Base-by-base conservation (phyloP, 2,888 invertebrate genomes). In the Lutraria lutraria region DNA sequence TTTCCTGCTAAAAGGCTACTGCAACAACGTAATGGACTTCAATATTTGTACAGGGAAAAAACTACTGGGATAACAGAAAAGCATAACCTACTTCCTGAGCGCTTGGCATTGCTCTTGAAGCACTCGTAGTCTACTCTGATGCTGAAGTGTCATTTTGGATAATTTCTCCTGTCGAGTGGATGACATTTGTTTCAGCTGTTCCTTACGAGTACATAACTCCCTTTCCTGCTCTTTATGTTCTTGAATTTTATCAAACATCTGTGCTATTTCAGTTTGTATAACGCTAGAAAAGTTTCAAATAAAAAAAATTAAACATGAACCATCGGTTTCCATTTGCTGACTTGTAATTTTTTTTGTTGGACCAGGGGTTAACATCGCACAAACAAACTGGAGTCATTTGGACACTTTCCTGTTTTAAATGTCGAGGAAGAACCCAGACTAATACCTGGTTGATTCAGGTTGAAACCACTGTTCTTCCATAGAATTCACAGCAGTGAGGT, bases 91-190 rank as follows among this genome's bases (percentile, higher is more conserved):
- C 94, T 92, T 93, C 94, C 95, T 93, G 89, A 82, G 91, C 25
- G 92, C 85, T 29, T 93, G 85, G 15, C 92, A n/a, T 56, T 94
- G 92, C 86, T 95, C 93, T 31, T 91, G 86, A 68, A 93, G 81
- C 15, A 92, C 90, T 60, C 93, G 91, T 88, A 93, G 92, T 88
- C 93, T 93, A 81, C 92, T 93, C 86, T 94, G 93, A 83, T 94
- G 94, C 87, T 94, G 94, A n/a, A 94, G 79, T 53, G 92, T 87
- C 13, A 94, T 89, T 86, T 94, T 94, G 79, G 94, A 90, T 43
- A 93, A 81, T 90, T 94, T 94, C 87, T 95, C 95, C 79, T 95
- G 93, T 25, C 93, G 90, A 16, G 87, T 87, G 0, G 93, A 83
- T 76, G 93, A 81, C 81, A 92, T 89, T 21, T 93, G 93, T n/a